Evolutionary conservation across 2,113 vertebrate genomes (phyloP).

Genomic region (Plecturocebus donacophilus): DNA sequence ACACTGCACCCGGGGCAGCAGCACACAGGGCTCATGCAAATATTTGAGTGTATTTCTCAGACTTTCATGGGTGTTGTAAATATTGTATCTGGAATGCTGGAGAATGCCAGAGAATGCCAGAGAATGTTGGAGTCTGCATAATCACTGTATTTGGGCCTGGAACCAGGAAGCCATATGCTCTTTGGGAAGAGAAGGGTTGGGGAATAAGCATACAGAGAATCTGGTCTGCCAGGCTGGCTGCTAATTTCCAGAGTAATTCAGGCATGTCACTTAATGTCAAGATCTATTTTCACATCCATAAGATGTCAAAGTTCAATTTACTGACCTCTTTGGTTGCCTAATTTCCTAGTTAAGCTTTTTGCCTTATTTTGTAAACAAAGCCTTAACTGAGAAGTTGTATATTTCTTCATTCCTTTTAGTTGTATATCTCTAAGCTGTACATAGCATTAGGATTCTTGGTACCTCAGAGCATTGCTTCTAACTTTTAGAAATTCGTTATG

Average conservation of each 20-base stretch:
- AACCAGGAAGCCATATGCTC: constrained; percentile 49
- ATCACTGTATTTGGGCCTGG: constrained; percentile 52
- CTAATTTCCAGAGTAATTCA: constrained; percentile 48
- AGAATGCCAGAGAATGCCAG: constrained; percentile 13
- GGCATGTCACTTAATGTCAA: constrained; percentile 29
- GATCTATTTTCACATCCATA: constrained; percentile 36
- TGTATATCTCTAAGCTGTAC: constrained; percentile 8
- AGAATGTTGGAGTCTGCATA: constrained; percentile 14
- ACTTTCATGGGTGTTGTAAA: constrained; percentile 63
- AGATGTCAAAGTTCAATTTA: constrained; percentile 30
- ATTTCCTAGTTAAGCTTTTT: constrained; percentile 39
- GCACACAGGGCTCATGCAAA: constrained; percentile 29
- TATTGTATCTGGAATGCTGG: constrained; percentile 61
- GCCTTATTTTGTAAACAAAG: constrained; percentile 53
- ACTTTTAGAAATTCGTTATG: background rate
- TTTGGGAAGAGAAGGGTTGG: background rate
- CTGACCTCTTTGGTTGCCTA: constrained; percentile 3
- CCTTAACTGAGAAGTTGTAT: background rate
- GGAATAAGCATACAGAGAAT: background rate
- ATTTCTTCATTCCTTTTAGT: background rate
- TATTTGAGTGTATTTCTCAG: constrained; percentile 66
- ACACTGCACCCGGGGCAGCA: background rate
- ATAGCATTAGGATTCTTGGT: background rate
- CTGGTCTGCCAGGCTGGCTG: constrained; percentile 15
- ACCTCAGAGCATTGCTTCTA: background rate